A percentile compares a stretch with the other conserved stretches of the same genome.
Conservation (phyloP, 2,797 vertebrate genomes). For the Orestias chungarensis region DNA sequence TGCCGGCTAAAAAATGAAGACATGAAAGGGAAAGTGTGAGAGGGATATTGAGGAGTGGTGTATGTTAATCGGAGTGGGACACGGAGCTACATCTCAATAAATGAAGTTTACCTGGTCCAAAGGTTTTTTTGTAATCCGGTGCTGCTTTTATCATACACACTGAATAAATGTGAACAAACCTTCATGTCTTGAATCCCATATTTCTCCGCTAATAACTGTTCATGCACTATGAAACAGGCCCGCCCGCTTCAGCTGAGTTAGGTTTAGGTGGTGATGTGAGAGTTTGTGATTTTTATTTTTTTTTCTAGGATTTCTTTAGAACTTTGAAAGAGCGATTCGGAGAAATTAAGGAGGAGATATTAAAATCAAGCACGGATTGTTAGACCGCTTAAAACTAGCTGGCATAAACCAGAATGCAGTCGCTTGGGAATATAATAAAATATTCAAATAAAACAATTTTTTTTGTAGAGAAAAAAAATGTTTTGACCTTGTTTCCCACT, state of each 20-base stretch:
- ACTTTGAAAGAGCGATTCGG: constrained; percentile 3
- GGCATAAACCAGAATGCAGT: constrained; percentile 13
- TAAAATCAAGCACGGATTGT: not conserved
- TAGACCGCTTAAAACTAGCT: not conserved
- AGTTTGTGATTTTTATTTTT: not conserved
- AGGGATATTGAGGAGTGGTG: constrained; percentile 56
- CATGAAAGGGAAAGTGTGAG: constrained; percentile 72
- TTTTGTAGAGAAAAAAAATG: not conserved
- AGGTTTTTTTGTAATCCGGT: constrained; percentile 11
- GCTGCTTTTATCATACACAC: not conserved
- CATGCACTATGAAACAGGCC: not conserved
- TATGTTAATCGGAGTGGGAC: constrained; percentile 15
- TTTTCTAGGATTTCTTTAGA: constrained; percentile 13
- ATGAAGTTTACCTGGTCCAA: constrained; percentile 6
- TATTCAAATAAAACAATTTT: not conserved
- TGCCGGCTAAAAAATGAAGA: constrained; percentile 75
- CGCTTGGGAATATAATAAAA: constrained; percentile 3
- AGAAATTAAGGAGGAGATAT: constrained; percentile 11
- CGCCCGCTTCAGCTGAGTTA: not conserved
- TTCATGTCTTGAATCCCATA: constrained; percentile 2
- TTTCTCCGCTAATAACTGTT: not conserved
- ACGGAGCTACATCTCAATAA: constrained; percentile 29
- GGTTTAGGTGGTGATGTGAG: not conserved
- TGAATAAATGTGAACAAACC: not conserved
- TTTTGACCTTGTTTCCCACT: constrained; percentile 2